Evolutionary conservation across 2,888 invertebrate genomes (phyloP), one percentile per base, ranked within the genome.

Genomic region (Stenichneumon culpator): DNA sequence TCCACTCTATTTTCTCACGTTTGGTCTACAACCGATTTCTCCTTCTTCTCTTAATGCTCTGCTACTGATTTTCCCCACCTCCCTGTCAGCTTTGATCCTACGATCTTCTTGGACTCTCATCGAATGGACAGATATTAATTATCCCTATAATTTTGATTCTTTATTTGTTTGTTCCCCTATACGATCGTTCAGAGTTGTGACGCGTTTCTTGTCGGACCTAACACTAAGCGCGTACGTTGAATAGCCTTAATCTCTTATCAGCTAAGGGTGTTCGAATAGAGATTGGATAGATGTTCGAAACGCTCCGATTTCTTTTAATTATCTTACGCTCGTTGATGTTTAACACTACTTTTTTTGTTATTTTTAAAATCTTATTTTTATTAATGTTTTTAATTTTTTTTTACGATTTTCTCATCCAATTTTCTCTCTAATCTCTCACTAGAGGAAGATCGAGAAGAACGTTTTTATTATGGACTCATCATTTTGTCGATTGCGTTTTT

Each of bases 191-290:
- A 47, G 65, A 60, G 32, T 68, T 72, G 69, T 70, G 72, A 50
- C 32, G 25, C 63, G 68, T 68, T 75, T 72, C 44, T 19, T 47
- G 57, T 73, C 50, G 39, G 57, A 25, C 57, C 22, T 7, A 39
- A n/a, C 44, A 52, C 44, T 22, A 39, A 67, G 52, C 80, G 73
- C 57, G 19, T 57, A 67, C 50, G 68, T 32, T 52, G 22, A 36
- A 54, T 68, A 73, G 72, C 69, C 69, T 73, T 47, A 19, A 60
- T 78, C 54, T 73, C 67, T 68, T 77, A 82, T 68, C 65, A 52
- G 63, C 52, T 74, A 74, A 32, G 69, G 82, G 74, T 84, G 84
- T 86, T 85, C 84, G 81, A 83, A 65, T 65, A 22, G 79, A 78
- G 57, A 75, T 84, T 73, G 47, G 36, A 75, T 67, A 79, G 73